Evolutionary conservation across 2,888 invertebrate species (phyloP).

Genomic region (Apamea crenata): DNA sequence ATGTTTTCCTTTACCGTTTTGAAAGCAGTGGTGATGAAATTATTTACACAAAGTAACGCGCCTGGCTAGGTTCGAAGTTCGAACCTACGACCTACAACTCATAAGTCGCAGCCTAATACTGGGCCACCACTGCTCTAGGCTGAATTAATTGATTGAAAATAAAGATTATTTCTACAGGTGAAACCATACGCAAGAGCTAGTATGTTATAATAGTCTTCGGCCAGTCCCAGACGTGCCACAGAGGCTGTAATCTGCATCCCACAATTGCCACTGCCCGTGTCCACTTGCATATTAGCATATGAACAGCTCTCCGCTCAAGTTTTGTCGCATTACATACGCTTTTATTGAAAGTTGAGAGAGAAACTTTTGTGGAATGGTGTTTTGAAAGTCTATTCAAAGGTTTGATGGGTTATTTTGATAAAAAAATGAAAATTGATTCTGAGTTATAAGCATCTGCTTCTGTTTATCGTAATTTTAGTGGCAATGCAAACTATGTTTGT

Average conservation of each 20-base stretch:
- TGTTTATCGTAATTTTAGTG: neutral
- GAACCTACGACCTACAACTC: too few species aligned
- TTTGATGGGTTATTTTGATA: constrained; percentile 21
- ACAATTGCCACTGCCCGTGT: constrained; percentile 21
- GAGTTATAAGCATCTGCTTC: neutral
- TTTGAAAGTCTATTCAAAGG: neutral
- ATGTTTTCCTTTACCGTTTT: too few species aligned
- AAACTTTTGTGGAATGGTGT: constrained; percentile 25
- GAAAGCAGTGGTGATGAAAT: too few species aligned
- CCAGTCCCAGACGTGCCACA: constrained; percentile 10
- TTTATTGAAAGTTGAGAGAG: constrained; percentile 20
- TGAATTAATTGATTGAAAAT: neutral
- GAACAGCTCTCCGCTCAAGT: constrained; percentile 38
- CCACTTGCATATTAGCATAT: constrained; percentile 43
- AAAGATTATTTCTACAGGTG: neutral
- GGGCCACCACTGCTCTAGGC: too few species aligned
- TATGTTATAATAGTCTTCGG: constrained; percentile 4
- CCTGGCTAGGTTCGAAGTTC: too few species aligned
- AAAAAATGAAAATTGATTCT: neutral
- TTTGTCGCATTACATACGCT: constrained; percentile 11
- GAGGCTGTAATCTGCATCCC: constrained; percentile 43
- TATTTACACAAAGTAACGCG: too few species aligned
- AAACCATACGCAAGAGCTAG: neutral
- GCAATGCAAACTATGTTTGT: neutral
- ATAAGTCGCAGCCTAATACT: too few species aligned